Percentiles rank a stretch among this genome's conserved stretches.
These are phyloP conservation scores for Corticium candelabrum DNA, from an alignment of 37 sponge, comb jelly and placozoan genomes.

Conservation along the genomic window DNA sequence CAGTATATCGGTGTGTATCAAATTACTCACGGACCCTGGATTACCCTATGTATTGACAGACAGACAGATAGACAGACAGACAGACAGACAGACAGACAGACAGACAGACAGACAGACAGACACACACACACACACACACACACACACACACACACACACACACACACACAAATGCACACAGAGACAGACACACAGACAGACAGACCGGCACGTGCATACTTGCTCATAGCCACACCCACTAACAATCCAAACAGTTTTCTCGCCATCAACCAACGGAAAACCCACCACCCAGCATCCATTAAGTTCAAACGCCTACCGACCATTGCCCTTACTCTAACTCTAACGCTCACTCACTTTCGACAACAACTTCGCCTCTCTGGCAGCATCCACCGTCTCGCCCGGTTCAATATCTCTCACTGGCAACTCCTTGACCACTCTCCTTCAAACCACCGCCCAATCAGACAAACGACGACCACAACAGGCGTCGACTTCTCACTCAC, in stretches of 20 bases:
- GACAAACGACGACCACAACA: background rate
- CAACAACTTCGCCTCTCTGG: slow-evolving; percentile 62
- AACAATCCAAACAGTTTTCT: too few species aligned
- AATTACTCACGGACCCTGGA: background rate
- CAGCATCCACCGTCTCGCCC: slow-evolving; percentile 80
- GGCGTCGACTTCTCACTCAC: background rate
- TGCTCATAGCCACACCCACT: too few species aligned
- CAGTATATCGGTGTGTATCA: too few species aligned
- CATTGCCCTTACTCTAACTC: background rate
- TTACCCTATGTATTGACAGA: background rate
- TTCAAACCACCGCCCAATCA: background rate
- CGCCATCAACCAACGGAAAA: too few species aligned
- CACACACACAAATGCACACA: too few species aligned
- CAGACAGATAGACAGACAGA: background rate
- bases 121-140: too few species aligned
- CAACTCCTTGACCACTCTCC: slow-evolving; percentile 82
- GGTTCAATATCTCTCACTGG: slow-evolving; percentile 56
- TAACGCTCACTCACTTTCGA: slow-evolving; percentile 34
- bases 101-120: background rate
- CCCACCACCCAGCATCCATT: too few species aligned
- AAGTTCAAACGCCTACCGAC: background rate
- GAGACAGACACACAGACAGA: too few species aligned
- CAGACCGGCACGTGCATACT: too few species aligned
- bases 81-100: background rate
- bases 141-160: too few species aligned